Conservation (phyloP, 2,797 vertebrate genomes). For the Antrozous pallidus region DNA sequence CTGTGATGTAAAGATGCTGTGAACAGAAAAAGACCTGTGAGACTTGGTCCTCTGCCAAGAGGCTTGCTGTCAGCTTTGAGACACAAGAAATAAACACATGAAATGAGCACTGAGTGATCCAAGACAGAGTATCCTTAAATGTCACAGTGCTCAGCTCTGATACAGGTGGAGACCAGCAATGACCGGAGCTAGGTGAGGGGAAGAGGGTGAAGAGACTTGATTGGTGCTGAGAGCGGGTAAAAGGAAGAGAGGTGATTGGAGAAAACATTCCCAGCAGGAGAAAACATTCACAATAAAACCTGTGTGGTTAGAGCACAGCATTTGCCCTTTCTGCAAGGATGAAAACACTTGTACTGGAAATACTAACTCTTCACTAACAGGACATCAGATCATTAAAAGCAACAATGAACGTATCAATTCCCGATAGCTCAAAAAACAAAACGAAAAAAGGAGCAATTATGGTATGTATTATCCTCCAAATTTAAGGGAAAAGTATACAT, state of each 20-base stretch:
- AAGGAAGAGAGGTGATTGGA: not conserved
- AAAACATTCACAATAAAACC: not conserved
- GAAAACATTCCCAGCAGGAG: not conserved
- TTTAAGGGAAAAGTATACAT: not conserved
- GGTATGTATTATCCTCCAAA: not conserved
- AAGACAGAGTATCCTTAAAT: not conserved
- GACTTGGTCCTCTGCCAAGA: not conserved
- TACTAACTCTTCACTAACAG: not conserved
- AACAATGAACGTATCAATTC: not conserved
- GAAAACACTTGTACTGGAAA: not conserved
- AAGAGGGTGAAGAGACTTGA: not conserved
- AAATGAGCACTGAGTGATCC: not conserved
- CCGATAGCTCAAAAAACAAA: not conserved
- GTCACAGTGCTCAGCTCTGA: not conserved
- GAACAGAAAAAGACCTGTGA: not conserved
- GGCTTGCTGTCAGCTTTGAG: not conserved
- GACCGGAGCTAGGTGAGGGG: not conserved
- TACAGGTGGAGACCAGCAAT: not conserved
- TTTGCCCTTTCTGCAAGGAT: not conserved
- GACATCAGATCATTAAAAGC: not conserved
- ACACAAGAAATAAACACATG: not conserved
- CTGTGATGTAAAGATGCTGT: not conserved
- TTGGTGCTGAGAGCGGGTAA: not conserved
- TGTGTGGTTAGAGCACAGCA: not conserved
- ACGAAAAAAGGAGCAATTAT: not conserved